phyloP scores from a whole-genome alignment of 2,888 invertebrate genomes.

The Leptogaster cylindrica region DNA sequence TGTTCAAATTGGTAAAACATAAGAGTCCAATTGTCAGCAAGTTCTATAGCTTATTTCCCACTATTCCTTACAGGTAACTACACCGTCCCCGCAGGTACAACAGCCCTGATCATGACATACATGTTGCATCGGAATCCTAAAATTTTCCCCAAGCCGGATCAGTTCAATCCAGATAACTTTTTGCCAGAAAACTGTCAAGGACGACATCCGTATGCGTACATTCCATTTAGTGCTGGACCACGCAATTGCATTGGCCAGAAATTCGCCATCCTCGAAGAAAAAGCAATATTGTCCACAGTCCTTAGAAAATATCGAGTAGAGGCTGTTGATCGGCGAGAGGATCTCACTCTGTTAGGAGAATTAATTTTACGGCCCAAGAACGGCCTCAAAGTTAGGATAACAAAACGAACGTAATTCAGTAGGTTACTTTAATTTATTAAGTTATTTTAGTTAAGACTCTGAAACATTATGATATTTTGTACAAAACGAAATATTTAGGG shows the following conservation, averaged over 20 bases:
- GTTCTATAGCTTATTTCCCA: conserved; percentile 13
- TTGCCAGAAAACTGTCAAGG: conserved; percentile 67
- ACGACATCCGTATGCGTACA: conserved; percentile 71
- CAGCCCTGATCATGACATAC: conserved; percentile 68
- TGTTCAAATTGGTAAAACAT: conserved; percentile 65
- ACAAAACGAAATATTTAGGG: no score
- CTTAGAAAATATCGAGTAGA: conserved; percentile 66
- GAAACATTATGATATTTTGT: no score
- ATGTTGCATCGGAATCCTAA: conserved; percentile 72
- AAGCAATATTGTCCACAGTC: conserved; percentile 66
- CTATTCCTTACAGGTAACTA: conserved; percentile 58
- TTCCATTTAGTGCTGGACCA: conserved; percentile 75
- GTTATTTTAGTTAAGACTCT: no score
- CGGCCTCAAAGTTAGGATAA: conserved; percentile 64
- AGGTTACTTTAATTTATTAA: no score
- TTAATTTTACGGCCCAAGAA: conserved; percentile 67
- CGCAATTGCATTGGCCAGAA: conserved; percentile 67
- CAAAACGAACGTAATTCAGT: conserved; percentile 51
- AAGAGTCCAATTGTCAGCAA: no score
- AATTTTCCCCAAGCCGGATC: conserved; percentile 70
- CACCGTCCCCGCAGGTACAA: conserved; percentile 62
- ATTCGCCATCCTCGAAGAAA: conserved; percentile 67
- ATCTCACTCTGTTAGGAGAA: conserved; percentile 67
- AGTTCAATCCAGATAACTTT: conserved; percentile 76
- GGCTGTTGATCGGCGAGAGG: conserved; percentile 66